Conservation (phyloP, 2,888 invertebrate species). For the Camponotus fellah region DNA sequence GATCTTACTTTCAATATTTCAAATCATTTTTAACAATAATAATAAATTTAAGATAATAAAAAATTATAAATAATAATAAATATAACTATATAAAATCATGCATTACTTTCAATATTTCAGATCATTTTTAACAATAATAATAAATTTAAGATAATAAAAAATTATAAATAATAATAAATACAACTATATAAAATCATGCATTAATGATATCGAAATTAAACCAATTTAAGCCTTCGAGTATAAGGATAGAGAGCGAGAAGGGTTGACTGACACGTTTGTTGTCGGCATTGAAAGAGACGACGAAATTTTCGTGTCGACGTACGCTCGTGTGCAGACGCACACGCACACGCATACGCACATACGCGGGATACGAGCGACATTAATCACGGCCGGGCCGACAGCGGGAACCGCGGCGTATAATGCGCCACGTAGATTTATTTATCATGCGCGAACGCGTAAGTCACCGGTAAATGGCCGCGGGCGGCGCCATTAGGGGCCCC, state of each 20-base stretch:
- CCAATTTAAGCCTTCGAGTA: neutral
- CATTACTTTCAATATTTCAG: too few species aligned
- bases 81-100: too few species aligned
- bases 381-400: constrained; percentile 79
- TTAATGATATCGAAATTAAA: neutral
- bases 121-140: too few species aligned
- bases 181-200: neutral
- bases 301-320: constrained; percentile 20
- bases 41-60: too few species aligned
- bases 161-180: too few species aligned
- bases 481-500: constrained; percentile 73
- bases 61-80: too few species aligned
- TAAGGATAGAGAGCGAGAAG: neutral
- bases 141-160: too few species aligned
- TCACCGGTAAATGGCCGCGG: constrained; percentile 78
- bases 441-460: constrained; percentile 81
- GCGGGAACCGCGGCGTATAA: constrained; percentile 79
- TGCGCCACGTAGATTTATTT: constrained; percentile 83
- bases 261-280: neutral
- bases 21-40: too few species aligned
- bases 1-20: too few species aligned
- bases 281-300: neutral
- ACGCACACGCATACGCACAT: neutral
- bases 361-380: constrained; percentile 68
- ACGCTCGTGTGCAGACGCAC: neutral